Base-by-base conservation (phyloP, 2,888 invertebrate genomes). In the Cylindroiulus punctatus region DNA sequence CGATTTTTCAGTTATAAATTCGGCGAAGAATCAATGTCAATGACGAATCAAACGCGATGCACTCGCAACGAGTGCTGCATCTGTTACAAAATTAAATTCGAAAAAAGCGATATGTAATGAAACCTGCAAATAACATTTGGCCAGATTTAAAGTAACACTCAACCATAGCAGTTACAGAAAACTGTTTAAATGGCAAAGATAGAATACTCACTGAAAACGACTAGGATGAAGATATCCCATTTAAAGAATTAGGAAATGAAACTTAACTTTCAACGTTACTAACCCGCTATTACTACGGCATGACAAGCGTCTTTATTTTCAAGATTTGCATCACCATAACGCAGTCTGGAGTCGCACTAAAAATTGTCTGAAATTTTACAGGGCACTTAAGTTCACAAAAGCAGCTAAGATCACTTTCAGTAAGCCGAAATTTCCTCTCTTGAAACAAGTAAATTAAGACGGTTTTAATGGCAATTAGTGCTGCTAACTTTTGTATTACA, bases 1-100 rank as follows among this genome's bases (percentile, higher is more conserved):
- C 65, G 65, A 65, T 65, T 65, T 65, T 65, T 7, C 65, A 22
- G 65, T 26, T 26, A 65, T 65, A 65, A 65, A 65, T 65, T 65
- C 22, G 26, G 65, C 26, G 26, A 26, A 26, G 5, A 65, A 65
- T 65, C 65, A 65, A n/a, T 65, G 65, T 65, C 65, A 65, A 65
- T 65, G 65, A 65, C 22, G 65, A 65, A 65, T 10, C 65, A 65
- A 26, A 65, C 14, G 17, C 65, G 52, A 57, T 7, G 52, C n/a
- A 19, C n/a, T 57, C n/a, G 2, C 12, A 57, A 57, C 1, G 52
- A 57, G 52, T 57, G n/a, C 17, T 65, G 22, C 10, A 65, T 65
- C 26, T 10, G 5, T 4, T 0, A 2, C 26, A 65, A 26, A 57
- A 26, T 65, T 65, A 65, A 65, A 65, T 65, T 65, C 2, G 47